These are phyloP conservation scores for Darevskia nairensis DNA, from an alignment of 2,797 vertebrate species.

Conservation along the genomic window DNA sequence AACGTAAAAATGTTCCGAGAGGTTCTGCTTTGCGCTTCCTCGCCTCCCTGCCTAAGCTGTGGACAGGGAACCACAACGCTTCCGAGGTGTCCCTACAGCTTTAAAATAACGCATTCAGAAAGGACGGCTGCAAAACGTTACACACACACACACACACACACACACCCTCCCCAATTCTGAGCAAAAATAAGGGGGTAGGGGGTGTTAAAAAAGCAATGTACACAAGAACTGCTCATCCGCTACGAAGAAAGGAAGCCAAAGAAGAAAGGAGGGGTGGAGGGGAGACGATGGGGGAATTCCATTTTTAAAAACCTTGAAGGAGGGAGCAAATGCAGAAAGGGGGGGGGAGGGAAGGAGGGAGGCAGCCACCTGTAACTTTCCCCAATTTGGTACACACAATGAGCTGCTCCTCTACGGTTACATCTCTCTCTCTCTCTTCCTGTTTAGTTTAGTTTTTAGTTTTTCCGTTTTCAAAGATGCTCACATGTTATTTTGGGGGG, in stretches of 20 bases:
- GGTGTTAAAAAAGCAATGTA: conserved; percentile 82
- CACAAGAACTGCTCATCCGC: conserved; percentile 87
- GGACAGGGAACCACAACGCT: conserved; percentile 75
- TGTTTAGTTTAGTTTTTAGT: conserved; percentile 37
- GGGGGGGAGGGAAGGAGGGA: conserved; percentile 64
- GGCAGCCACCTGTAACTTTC: conserved; percentile 82
- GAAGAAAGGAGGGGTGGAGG: conserved; percentile 65
- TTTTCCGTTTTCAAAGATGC: conserved; percentile 80
- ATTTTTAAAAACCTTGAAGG: conserved; percentile 81
- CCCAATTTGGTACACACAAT: conserved; percentile 90
- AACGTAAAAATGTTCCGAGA: conserved; percentile 47
- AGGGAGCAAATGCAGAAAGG: conserved; percentile 15
- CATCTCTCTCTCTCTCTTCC: conserved; percentile 73
- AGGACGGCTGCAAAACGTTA: conserved; percentile 72
- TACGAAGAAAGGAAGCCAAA: conserved; percentile 38
- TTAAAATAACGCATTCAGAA: conserved; percentile 76
- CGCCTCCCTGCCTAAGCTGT: conserved; percentile 73
- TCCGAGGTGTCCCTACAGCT: conserved; percentile 66
- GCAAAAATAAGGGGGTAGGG: conserved; percentile 72
- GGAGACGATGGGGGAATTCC: conserved; percentile 65
- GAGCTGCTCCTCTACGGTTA: conserved; percentile 81
- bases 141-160: too few relatives aligned
- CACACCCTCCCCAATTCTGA: conserved; percentile 22
- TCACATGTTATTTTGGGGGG: conserved; percentile 80
- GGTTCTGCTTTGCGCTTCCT: conserved; percentile 49